These are phyloP conservation scores for Sepioteuthis lessoniana DNA, from an alignment of 2,888 invertebrate species.

Conservation along the genomic window DNA sequence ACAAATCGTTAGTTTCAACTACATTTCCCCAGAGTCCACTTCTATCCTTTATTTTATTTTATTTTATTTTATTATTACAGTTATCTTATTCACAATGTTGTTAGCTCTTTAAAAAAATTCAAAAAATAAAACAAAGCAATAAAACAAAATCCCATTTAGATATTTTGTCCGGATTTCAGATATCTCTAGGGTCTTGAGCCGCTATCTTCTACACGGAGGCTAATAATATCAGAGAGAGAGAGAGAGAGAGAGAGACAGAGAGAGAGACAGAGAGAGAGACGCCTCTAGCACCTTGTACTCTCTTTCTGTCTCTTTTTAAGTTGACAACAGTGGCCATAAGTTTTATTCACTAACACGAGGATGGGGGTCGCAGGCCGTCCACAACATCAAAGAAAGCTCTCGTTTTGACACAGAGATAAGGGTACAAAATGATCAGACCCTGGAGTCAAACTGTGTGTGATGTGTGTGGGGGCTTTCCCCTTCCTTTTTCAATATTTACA, in stretches of 20 bases:
- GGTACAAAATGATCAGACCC: constrained; percentile 20
- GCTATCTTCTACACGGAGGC: not conserved
- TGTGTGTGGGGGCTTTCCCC: not conserved
- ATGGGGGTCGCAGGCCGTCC: not conserved
- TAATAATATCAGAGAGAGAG: not conserved
- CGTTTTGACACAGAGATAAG: not conserved
- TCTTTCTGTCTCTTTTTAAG: not conserved
- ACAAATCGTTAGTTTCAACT: not conserved
- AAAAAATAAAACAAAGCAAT: too few relatives aligned
- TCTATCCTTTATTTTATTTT: not conserved
- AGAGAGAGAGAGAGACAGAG: too few relatives aligned
- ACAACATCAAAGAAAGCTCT: not conserved
- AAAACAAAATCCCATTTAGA: not conserved
- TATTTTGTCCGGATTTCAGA: not conserved
- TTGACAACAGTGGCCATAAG: not conserved
- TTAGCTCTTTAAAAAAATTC: not conserved
- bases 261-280: too few relatives aligned
- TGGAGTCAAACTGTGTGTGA: not conserved
- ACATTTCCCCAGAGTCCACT: not conserved
- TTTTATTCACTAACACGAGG: not conserved
- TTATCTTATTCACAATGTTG: not conserved
- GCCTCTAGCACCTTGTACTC: too few relatives aligned
- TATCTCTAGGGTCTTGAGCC: not conserved
- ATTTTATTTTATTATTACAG: too few relatives aligned
- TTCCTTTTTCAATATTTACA: not conserved